Evolutionary conservation across 2,113 vertebrate genomes (phyloP).

Genomic region (Anguilla japonica): DNA sequence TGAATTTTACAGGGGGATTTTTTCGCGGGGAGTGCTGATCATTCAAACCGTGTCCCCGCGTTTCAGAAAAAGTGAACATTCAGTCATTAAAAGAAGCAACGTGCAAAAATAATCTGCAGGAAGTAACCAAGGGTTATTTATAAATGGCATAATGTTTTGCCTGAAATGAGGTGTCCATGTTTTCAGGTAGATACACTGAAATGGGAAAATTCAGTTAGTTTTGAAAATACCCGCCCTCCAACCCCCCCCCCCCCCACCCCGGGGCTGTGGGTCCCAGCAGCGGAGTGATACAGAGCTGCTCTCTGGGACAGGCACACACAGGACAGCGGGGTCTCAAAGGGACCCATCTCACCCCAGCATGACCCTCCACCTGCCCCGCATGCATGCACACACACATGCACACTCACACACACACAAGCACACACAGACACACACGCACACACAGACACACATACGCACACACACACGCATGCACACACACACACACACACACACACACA

Average conservation of each 20-base stretch:
- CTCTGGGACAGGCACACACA: neutral
- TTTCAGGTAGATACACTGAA: neutral
- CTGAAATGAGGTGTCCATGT: neutral
- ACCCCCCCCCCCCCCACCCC: no score
- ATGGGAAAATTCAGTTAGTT: neutral
- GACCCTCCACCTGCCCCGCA: neutral
- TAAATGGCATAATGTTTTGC: neutral
- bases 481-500: constrained; percentile 8
- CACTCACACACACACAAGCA: constrained; percentile 11
- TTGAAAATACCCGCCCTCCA: neutral
- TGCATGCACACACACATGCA: no score
- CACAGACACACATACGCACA: constrained; percentile 12
- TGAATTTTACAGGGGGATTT: neutral
- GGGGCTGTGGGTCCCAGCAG: neutral
- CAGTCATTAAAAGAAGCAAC: constrained; percentile 8
- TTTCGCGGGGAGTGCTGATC: constrained; percentile 22
- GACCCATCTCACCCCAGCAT: neutral
- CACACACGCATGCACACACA: neutral
- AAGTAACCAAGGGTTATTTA: neutral
- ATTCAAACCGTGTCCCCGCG: constrained; percentile 7
- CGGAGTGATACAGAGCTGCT: neutral
- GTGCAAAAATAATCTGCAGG: neutral
- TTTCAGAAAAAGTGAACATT: neutral
- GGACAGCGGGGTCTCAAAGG: neutral
- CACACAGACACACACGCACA: neutral